Evolutionary conservation across 1,140 invertebrate species (phyloP).

Genomic region (Philopotamus ludificatus): DNA sequence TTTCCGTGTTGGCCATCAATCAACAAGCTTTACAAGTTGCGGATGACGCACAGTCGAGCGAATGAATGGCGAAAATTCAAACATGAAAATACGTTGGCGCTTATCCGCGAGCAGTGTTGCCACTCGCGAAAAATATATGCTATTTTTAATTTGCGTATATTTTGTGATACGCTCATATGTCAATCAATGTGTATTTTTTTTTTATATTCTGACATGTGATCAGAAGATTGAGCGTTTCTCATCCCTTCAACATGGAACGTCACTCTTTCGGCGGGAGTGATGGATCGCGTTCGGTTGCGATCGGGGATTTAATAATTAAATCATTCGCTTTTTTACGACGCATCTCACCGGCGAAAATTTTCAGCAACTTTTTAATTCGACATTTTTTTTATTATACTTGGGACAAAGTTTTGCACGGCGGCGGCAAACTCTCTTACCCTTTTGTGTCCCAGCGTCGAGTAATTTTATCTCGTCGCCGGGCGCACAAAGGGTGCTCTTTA

Average conservation of each 20-base stretch:
- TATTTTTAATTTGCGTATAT: neutral
- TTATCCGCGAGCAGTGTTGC: neutral
- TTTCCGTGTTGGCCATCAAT: conserved; percentile 38
- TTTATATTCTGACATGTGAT: neutral
- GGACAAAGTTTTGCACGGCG: neutral
- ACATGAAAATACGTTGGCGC: too few relatives aligned
- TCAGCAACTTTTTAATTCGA: neutral
- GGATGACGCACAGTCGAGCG: neutral
- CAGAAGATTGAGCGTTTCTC: conserved; percentile 2
- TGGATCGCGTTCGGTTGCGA: conserved; percentile 11
- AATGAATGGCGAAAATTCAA: neutral
- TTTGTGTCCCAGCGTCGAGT: neutral
- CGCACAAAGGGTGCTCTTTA: neutral
- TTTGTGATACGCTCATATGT: neutral
- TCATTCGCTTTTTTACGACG: too few relatives aligned
- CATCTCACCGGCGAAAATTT: neutral
- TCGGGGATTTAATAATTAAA: conserved; percentile 14
- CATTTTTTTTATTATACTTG: conserved; percentile 2
- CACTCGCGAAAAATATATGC: too few relatives aligned
- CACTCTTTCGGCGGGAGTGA: neutral
- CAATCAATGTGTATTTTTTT: neutral
- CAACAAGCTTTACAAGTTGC: conserved; percentile 6
- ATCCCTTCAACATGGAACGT: neutral
- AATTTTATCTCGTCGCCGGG: neutral
- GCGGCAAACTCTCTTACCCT: neutral